A percentile compares a stretch with the other conserved stretches of the same genome.
Conservation (phyloP, 2,797 vertebrate genomes). For the Rallus crepitans region DNA sequence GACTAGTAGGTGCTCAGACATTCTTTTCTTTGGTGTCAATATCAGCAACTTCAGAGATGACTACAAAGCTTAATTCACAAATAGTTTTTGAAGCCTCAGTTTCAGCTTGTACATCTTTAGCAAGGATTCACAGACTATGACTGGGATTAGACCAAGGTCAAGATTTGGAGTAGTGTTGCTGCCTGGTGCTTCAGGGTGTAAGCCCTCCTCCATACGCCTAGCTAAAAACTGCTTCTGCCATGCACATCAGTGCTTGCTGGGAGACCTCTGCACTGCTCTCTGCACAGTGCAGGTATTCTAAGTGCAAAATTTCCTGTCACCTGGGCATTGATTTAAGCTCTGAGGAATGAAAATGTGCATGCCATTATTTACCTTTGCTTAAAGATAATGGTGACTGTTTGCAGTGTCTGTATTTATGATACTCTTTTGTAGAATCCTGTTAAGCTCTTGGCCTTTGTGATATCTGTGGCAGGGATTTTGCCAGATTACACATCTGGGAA, state of each 20-base stretch:
- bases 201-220: rapidly evolving
- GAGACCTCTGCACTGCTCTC: neutral
- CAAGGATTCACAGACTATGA: neutral
- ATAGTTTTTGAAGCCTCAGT: neutral
- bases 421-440: neutral
- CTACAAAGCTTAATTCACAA: neutral
- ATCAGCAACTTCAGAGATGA: neutral
- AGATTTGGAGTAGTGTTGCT: neutral
- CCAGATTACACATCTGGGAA: neutral
- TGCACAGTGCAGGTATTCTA: neutral
- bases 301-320: neutral
- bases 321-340: neutral
- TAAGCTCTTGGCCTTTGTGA: neutral
- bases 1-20: neutral
- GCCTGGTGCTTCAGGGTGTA: neutral
- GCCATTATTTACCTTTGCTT: neutral
- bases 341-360: neutral
- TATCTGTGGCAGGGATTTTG: neutral
- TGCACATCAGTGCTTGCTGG: neutral
- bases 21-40: neutral
- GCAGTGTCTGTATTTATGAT: neutral
- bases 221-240: neutral
- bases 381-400: neutral
- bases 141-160: neutral
- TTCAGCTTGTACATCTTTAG: neutral